These are phyloP conservation scores for Heliconius himera DNA, from an alignment of 1,140 invertebrate genomes.

Conservation along the genomic window DNA sequence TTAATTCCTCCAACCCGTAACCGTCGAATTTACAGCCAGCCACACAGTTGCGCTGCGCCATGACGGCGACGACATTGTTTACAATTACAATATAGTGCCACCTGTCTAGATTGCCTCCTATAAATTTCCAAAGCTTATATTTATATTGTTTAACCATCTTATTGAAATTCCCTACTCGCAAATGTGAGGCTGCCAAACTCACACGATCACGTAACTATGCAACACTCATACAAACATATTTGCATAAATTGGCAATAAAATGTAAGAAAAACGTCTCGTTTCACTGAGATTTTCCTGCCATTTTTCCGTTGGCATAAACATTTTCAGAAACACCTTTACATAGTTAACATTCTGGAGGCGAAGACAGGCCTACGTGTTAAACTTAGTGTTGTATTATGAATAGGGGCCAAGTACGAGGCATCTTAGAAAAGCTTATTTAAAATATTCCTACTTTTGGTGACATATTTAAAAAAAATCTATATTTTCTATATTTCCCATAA, in stretches of 20 bases:
- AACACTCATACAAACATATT: constrained; percentile 58
- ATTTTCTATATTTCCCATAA: neutral
- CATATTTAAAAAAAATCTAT: neutral
- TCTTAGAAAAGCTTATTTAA: constrained; percentile 3
- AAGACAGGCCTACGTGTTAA: constrained; percentile 71
- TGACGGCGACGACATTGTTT: too few relatives aligned
- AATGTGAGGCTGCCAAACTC: constrained; percentile 31
- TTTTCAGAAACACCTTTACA: constrained; percentile 67
- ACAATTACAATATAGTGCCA: too few relatives aligned
- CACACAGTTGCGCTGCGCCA: too few relatives aligned
- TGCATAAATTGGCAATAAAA: constrained; percentile 75
- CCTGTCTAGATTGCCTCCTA: too few relatives aligned
- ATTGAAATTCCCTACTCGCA: constrained; percentile 43
- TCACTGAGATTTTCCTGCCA: constrained; percentile 53
- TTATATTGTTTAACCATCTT: constrained; percentile 5
- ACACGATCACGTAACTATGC: constrained; percentile 50
- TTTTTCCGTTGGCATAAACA: constrained; percentile 67
- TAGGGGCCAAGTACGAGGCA: constrained; percentile 46
- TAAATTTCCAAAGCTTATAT: neutral
- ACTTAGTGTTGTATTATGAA: constrained; percentile 69
- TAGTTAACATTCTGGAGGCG: constrained; percentile 74
- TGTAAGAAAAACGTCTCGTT: constrained; percentile 57
- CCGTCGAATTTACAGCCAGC: too few relatives aligned
- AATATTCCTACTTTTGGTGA: neutral
- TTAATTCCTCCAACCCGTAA: too few relatives aligned